phyloP scores from a whole-genome alignment of 1,140 invertebrate genomes.

The Drosophila nannoptera region DNA sequence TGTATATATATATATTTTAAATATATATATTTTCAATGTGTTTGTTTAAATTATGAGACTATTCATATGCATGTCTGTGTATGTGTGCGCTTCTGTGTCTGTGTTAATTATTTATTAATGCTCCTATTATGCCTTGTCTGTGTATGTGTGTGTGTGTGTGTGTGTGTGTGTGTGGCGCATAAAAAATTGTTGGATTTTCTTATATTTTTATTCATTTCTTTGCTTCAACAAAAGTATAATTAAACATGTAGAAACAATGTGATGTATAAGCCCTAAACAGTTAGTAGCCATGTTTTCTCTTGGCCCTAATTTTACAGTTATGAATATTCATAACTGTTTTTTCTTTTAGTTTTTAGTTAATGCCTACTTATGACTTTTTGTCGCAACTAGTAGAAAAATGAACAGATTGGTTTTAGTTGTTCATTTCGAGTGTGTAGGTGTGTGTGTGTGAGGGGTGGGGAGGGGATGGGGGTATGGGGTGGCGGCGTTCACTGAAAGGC shows the following conservation, averaged over 20 bases:
- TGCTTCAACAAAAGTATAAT: conserved; percentile 28
- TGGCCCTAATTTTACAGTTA: neutral
- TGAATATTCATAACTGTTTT: neutral
- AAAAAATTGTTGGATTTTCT: conserved; percentile 24
- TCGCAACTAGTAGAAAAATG: conserved; percentile 65
- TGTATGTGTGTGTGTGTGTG: conserved; percentile 22
- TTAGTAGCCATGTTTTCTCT: conserved; percentile 44
- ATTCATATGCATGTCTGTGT: conserved; percentile 62
- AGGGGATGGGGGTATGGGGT: too few species aligned
- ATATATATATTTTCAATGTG: conserved; percentile 27
- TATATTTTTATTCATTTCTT: neutral
- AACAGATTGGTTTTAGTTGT: conserved; percentile 25
- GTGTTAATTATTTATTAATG: conserved; percentile 43
- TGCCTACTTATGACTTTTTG: conserved; percentile 71
- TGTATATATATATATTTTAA: conserved; percentile 41
- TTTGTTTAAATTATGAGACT: conserved; percentile 47
- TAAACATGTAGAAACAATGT: conserved; percentile 44
- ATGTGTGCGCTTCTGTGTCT: conserved; percentile 31
- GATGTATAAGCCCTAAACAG: conserved; percentile 56
- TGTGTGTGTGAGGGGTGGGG: conserved; percentile 7
- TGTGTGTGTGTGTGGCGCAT: conserved; percentile 31
- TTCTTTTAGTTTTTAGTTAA: conserved; percentile 42
- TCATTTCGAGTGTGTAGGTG: conserved; percentile 22
- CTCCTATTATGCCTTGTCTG: conserved; percentile 33
- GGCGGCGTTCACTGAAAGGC: conserved; percentile 52